phyloP scores from a whole-genome alignment of 2,797 vertebrate genomes.

The Petrocephalus sullivani region DNA sequence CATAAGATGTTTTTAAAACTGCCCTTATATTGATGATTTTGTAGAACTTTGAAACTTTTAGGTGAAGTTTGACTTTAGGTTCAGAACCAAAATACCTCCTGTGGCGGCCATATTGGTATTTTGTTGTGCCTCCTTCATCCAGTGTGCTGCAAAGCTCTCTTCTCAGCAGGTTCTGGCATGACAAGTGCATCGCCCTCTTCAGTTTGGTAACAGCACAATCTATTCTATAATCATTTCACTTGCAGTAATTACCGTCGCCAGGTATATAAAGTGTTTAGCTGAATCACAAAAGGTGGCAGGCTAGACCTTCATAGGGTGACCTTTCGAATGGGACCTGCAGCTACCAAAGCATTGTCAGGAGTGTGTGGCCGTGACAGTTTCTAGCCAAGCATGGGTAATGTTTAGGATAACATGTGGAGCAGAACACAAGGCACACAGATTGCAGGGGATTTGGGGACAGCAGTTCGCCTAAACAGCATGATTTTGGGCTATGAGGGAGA shows the following conservation, averaged over 20 bases:
- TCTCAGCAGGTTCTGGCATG: background rate
- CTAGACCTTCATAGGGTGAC: background rate
- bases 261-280: background rate
- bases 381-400: background rate
- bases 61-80: background rate
- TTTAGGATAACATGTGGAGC: background rate
- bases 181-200: background rate
- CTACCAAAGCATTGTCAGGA: background rate
- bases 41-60: background rate
- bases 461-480: background rate
- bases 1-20: background rate
- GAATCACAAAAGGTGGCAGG: background rate
- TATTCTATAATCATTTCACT: background rate
- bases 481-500: background rate
- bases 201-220: background rate
- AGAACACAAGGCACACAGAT: background rate
- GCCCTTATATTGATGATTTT: background rate
- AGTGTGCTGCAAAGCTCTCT: background rate
- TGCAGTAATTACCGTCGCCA: background rate
- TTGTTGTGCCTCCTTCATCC: background rate
- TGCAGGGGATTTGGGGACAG: background rate
- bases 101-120: background rate
- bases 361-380: background rate
- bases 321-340: background rate
- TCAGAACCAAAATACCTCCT: background rate